Evolutionary conservation across 2,888 invertebrate species (phyloP), one percentile per base, ranked within the genome.

Genomic region (Drosophila maculinotata): DNA sequence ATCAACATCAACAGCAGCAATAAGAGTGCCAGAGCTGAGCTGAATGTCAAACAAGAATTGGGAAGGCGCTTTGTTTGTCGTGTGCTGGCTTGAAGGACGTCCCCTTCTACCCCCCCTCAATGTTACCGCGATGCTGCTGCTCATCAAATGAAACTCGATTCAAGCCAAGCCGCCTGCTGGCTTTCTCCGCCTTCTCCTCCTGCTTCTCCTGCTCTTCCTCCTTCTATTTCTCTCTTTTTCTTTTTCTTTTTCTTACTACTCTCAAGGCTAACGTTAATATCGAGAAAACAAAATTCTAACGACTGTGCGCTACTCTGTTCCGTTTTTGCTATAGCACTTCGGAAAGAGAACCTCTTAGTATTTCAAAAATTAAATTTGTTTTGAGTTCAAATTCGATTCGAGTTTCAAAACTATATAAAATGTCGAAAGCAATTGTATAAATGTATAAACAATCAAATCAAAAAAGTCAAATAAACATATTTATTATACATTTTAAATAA

Each of bases 31-130:
- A 23, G 38, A 12, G 8, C 30, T 44, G 38, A 38, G 42, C 63
- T 41, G 42, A 64, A 62, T 31, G 36, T 33, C 72, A 69, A 70
- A 70, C 56, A 69, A 51, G 54, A 69, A 60, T 47, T 35, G 62
- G 31, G 35, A 35, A 12, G 48, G 9, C 39, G 30, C 54, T 38
- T 70, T 70, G 39, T 54, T 69, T 42, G 36, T 47, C 47, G 31
- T 36, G 20, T 20, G 14, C n/a, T 54, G 54, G 20, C 44, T 59
- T 30, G 33, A 41, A 36, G 35, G 35, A 35, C 35, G 47, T 26
- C 2, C 4, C 44, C 35, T 33, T 12, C 20, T 20, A 14, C 42
- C 20, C 2, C 4, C 44, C 35, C 41, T 12, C 20, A 39, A 14
- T 53, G 15, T 35, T 39, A 20, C 10, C 33, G 47, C 44, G 10